phyloP scores from a whole-genome alignment of 92 coral and sea anemone species.

The Desmophyllum pertusum region DNA sequence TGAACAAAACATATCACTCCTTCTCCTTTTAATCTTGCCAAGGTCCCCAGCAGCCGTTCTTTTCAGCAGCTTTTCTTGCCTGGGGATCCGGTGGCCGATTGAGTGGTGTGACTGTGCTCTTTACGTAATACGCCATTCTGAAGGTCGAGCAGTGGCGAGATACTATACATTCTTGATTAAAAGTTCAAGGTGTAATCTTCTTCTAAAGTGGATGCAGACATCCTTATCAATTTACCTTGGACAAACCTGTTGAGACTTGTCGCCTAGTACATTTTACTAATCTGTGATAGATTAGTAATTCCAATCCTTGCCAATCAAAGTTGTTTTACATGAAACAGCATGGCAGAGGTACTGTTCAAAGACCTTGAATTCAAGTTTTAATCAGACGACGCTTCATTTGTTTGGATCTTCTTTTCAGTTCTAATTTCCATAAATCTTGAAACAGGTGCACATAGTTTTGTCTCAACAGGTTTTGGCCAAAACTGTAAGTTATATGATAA shows the following conservation, averaged over 20 bases:
- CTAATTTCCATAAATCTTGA: too few species aligned
- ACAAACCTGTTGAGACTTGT: neutral
- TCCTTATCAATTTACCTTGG: neutral
- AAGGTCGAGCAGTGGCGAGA: neutral
- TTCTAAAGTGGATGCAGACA: neutral
- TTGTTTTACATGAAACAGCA: too few species aligned
- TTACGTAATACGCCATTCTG: constrained; percentile 51
- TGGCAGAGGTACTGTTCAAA: too few species aligned
- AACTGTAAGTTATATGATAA: neutral
- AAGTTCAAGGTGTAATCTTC: too few species aligned
- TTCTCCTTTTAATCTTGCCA: constrained; percentile 55
- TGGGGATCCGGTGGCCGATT: constrained; percentile 71
- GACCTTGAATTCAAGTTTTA: too few species aligned
- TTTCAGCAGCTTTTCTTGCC: constrained; percentile 62
- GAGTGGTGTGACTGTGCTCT: constrained; percentile 59
- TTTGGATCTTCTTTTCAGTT: neutral
- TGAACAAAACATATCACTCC: too few species aligned
- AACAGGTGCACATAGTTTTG: too few species aligned
- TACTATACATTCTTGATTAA: neutral
- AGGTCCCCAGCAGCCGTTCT: constrained; percentile 80
- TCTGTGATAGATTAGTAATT: too few species aligned
- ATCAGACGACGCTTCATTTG: neutral
- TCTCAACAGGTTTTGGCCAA: neutral
- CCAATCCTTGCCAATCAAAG: too few species aligned
- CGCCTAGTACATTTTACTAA: neutral